Base-by-base conservation (phyloP, 2,113 vertebrate species). In the Oreochromis aureus region DNA sequence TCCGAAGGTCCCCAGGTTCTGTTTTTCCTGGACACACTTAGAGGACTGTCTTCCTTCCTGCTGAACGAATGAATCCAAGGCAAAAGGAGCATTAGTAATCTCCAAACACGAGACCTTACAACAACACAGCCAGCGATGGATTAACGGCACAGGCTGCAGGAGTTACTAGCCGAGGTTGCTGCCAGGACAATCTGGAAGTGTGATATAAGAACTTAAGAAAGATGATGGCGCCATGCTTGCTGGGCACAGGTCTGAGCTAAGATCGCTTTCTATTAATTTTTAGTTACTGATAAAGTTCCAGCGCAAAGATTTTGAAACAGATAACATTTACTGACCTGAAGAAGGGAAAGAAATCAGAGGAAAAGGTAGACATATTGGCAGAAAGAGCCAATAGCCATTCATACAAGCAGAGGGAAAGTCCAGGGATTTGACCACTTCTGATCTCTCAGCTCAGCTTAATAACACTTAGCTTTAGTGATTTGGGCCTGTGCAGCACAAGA, bases 131-230 rank as follows among this genome's bases (percentile, higher is more conserved):
- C 79, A 69, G 79, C 8, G 11, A 12, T 80, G 91, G 94, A 96
- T 95, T 95, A 94, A 76, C 87, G 22, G 89, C 87, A 16, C 86
- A 69, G 88, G 69, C 66, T 82, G 58, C 27, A 34, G 73, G 83
- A 86, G 85, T 71, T 82, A 27, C 56, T 22, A 19, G 2, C 36
- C 5, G 8, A 71, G 4, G 22, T 18, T 36, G 78, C 82, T 78
- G 85, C 82, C 69, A 39, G 22, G 80, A 32, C 88, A 80, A 76
- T 86, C 88, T 86, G 76, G 51, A 87, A 27, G 22, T 36, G 48
- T 83, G 89, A 71, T 46, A 7, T 81, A 86, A 84, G 61, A 61
- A 54, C 10, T 44, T 83, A 9, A 73, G 19, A 22, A 53, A 81
- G 78, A 61, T 88, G 85, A 80, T 80, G 81, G 63, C 86, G 89